phyloP scores from a whole-genome alignment of 2,888 invertebrate species.

The Pegoplata infirma region DNA sequence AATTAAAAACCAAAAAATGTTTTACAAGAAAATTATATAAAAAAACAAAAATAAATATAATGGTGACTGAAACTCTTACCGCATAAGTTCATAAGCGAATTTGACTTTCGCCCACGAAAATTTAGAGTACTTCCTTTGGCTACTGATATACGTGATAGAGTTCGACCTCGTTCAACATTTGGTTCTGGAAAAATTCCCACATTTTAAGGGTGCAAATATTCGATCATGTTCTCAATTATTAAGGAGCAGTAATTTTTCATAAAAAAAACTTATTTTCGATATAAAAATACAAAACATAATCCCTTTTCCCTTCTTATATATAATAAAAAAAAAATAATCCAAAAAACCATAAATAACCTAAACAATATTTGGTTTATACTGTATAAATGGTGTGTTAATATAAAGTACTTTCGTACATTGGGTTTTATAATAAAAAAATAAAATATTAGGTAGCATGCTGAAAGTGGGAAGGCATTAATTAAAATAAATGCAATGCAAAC shows the following conservation, averaged over 20 bases:
- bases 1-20: slow-evolving; percentile 20
- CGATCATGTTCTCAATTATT: slow-evolving; percentile 29
- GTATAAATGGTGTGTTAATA: neutral
- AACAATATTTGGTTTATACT: neutral
- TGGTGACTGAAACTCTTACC: slow-evolving; percentile 83
- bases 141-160: slow-evolving; percentile 85
- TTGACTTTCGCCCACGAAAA: slow-evolving; percentile 95
- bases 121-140: slow-evolving; percentile 88
- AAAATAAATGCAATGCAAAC: neutral
- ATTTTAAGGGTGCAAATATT: slow-evolving; percentile 46
- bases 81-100: slow-evolving; percentile 97
- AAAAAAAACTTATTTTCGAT: slow-evolving; percentile 46
- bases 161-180: slow-evolving; percentile 80
- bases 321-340: slow-evolving; percentile 5
- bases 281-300: slow-evolving; percentile 1
- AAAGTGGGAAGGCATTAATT: neutral
- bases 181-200: slow-evolving; percentile 77
- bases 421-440: no score
- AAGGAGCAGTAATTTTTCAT: neutral
- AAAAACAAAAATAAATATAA: slow-evolving; percentile 40
- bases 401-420: neutral
- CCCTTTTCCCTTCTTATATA: slow-evolving; percentile 20
- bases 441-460: neutral
- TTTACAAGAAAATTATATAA: slow-evolving; percentile 6
- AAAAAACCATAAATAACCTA: neutral